Conservation (phyloP, 2,888 invertebrate species). For the Sipha maydis region DNA sequence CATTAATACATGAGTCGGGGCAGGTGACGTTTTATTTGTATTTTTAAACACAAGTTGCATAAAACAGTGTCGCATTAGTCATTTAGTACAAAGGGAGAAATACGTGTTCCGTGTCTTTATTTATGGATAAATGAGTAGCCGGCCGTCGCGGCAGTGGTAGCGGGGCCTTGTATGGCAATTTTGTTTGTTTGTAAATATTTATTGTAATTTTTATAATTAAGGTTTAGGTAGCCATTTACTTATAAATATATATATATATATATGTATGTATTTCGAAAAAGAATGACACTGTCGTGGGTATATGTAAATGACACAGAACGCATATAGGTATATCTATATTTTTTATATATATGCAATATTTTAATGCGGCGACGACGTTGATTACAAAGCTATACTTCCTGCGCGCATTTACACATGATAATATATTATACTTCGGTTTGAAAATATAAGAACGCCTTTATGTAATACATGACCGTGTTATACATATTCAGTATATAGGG, state of each 20-base stretch:
- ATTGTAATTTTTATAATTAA: slow-evolving; percentile 5
- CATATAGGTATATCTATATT: not conserved
- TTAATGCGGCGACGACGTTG: not conserved
- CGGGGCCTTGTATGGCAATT: not conserved
- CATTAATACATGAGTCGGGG: not conserved
- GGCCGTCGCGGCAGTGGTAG: not conserved
- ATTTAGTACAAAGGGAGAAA: not conserved
- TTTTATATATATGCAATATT: not conserved
- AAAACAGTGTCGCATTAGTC: not conserved
- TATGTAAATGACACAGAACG: not conserved
- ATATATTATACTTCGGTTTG: no score
- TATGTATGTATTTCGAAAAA: not conserved
- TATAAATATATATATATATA: not conserved
- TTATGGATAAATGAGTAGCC: slow-evolving; percentile 27
- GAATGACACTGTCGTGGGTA: not conserved
- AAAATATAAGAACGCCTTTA: no score
- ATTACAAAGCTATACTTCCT: not conserved
- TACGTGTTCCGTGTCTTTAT: slow-evolving; percentile 39
- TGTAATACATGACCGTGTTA: no score
- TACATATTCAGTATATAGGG: not conserved
- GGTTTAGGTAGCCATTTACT: slow-evolving; percentile 8
- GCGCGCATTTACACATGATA: no score
- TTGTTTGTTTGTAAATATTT: slow-evolving; percentile 41
- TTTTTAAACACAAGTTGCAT: slow-evolving; percentile 12
- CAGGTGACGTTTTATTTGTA: slow-evolving; percentile 42